phyloP scores from a whole-genome alignment of 2,888 invertebrate genomes.

The Serripes groenlandicus region DNA sequence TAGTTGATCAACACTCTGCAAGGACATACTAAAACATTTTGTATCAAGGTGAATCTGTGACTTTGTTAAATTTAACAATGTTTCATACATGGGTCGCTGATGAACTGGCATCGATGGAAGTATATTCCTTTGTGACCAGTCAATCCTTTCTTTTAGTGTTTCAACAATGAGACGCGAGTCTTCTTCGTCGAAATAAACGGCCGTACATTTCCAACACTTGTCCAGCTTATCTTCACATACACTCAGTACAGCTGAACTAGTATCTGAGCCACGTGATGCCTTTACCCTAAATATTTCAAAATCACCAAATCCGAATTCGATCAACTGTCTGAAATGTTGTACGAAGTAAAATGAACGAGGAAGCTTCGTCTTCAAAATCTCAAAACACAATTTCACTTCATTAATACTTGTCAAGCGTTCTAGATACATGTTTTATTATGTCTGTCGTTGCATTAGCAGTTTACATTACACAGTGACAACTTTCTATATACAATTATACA shows the following conservation, averaged over 20 bases:
- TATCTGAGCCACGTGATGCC: neutral
- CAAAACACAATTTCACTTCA: neutral
- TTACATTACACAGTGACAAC: too few species aligned
- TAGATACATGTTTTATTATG: too few species aligned
- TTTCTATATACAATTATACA: too few species aligned
- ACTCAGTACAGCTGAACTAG: neutral
- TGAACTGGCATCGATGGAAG: neutral
- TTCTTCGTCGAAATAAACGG: neutral
- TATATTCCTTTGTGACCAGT: neutral
- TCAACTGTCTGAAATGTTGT: neutral
- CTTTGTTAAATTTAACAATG: too few species aligned
- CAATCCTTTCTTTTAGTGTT: neutral
- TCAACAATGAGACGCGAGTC: neutral
- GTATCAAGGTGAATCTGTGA: neutral
- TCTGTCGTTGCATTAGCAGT: too few species aligned
- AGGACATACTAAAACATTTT: neutral
- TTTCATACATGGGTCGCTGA: neutral
- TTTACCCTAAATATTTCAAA: neutral
- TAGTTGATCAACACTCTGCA: neutral
- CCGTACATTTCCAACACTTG: neutral
- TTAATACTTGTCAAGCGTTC: too few species aligned
- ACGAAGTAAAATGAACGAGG: neutral
- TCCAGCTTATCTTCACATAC: neutral
- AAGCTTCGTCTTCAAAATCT: neutral
- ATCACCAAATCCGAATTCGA: neutral